Conservation (phyloP, 2,113 vertebrate genomes). For the Tor tambroides region DNA sequence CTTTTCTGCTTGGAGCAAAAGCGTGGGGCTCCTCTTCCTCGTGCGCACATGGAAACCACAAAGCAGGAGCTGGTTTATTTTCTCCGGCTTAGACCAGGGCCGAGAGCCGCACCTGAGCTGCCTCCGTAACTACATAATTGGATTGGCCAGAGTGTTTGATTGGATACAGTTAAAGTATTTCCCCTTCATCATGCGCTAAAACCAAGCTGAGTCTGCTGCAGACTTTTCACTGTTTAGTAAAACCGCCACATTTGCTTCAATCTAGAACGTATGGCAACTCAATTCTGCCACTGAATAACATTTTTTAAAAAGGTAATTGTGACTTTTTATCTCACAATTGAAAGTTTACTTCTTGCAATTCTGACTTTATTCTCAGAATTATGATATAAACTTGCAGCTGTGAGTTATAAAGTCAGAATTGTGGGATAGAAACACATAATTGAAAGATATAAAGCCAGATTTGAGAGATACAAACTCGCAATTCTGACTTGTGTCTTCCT, state of each 20-base stretch:
- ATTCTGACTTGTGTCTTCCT: too few relatives aligned
- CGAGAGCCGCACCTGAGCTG: conserved; percentile 58
- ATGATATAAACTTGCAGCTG: too few relatives aligned
- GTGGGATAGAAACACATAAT: too few relatives aligned
- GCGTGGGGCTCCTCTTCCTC: neutral
- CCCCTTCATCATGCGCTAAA: conserved; percentile 49
- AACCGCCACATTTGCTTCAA: neutral
- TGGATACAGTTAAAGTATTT: conserved; percentile 72
- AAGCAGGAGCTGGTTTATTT: conserved; percentile 44
- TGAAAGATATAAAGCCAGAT: too few relatives aligned
- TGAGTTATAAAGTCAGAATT: too few relatives aligned
- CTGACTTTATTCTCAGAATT: too few relatives aligned
- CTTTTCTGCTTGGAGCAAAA: neutral
- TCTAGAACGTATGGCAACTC: neutral
- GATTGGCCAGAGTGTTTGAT: conserved; percentile 68
- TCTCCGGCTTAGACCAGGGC: conserved; percentile 41
- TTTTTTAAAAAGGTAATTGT: too few relatives aligned
- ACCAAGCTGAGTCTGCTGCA: conserved; percentile 31
- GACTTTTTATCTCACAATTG: too few relatives aligned
- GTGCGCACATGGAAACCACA: conserved; percentile 46
- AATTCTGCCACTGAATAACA: too few relatives aligned
- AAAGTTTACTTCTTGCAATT: too few relatives aligned
- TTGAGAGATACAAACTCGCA: too few relatives aligned
- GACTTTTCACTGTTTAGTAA: neutral
- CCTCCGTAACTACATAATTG: conserved; percentile 65